Percentiles rank a stretch among this genome's conserved stretches.
Conservation (phyloP, 2,797 vertebrate genomes). For the Lepidocolaptes lacrymiger region DNA sequence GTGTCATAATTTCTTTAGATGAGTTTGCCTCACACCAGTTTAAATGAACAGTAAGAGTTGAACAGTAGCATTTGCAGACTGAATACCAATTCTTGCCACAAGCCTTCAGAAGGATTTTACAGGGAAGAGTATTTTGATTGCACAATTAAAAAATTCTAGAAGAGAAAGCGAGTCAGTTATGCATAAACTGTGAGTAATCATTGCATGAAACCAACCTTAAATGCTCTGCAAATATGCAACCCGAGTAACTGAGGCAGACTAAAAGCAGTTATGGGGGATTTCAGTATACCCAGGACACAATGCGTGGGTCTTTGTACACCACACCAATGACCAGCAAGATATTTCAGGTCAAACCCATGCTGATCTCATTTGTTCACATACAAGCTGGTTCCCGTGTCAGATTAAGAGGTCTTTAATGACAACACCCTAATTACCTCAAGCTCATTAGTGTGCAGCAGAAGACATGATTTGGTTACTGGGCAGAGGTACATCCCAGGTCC, state of each 20-base stretch:
- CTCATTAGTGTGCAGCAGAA: neutral
- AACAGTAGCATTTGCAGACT: conserved; percentile 15
- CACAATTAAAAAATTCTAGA: neutral
- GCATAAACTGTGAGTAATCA: neutral
- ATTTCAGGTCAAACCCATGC: neutral
- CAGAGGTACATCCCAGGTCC: neutral
- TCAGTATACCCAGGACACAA: neutral
- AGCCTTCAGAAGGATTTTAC: neutral
- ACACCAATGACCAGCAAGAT: accelerated
- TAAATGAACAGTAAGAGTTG: conserved; percentile 3
- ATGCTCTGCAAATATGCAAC: neutral
- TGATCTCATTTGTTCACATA: neutral
- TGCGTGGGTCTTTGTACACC: neutral
- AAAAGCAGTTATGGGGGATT: neutral
- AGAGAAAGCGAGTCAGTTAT: neutral
- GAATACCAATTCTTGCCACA: conserved; percentile 3
- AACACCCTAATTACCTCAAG: neutral
- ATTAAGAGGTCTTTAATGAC: neutral
- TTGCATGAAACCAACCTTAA: neutral
- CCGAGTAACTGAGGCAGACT: neutral
- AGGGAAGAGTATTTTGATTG: neutral
- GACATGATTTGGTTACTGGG: neutral
- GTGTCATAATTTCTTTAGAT: conserved; percentile 55
- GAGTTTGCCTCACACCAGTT: conserved; percentile 54
- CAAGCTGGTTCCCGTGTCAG: neutral